Base-by-base conservation (phyloP, 2,797 vertebrate genomes). In the Luscinia megarhynchos region DNA sequence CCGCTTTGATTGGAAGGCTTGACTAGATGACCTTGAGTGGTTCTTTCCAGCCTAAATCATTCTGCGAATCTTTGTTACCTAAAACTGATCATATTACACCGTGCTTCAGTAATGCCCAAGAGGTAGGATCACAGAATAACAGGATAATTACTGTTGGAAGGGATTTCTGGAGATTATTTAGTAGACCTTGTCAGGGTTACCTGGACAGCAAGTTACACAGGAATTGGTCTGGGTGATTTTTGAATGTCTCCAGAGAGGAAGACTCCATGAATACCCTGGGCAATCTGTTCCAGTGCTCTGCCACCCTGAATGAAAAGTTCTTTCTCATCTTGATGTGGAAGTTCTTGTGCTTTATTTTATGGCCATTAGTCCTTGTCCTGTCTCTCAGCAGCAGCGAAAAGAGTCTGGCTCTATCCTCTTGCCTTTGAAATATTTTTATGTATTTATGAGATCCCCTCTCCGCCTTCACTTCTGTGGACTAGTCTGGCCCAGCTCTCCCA, bases 221-320 rank as follows among this genome's bases (percentile, higher is more conserved):
- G 32, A 67, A 38, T 23, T 0, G 0, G 11, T 51, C 32, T 34
- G 27, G 2, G 3, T 27, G 18, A 15, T 5, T n/a, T 67, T 76
- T 53, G 5, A 75, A n/a, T 45, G 15, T 32, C 12, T 45, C 27
- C 54, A 76, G n/a, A 38, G 38, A 43, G 12, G 18, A 12, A 45
- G 8, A 53, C 12, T 51, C 6, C 26, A 16, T 3, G 4, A 23
- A 5, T 1, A 20, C 12, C 7, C 32, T 32, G 16, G 27, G 18
- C 8, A 63, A 27, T 7, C 17, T 43, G 21, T 43, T 41, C 36
- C 14, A 66, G 26, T 50, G 22, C 8, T 36, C 21, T 50, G 30
- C 21, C 32, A 66, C 5, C 17, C 36, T 36, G 17, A 43, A 21
- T 2, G 14, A 26, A 58, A 43, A 43, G 14, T 12, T 66, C 36